These are phyloP conservation scores for Tolypeutes matacus DNA, from an alignment of 2,797 vertebrate genomes.

Conservation along the genomic window DNA sequence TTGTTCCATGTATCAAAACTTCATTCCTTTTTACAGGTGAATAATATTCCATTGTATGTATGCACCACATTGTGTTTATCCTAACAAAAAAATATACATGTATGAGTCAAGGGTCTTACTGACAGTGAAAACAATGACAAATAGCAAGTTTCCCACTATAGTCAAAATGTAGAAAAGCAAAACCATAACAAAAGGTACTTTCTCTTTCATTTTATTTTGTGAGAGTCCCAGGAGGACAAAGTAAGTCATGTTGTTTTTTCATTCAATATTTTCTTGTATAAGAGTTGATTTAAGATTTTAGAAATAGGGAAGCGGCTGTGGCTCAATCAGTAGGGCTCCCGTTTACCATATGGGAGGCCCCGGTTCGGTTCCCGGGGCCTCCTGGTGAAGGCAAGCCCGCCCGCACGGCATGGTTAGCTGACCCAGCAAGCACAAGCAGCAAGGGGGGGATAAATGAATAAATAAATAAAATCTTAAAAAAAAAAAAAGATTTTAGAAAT, in stretches of 20 bases:
- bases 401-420: too few relatives aligned
- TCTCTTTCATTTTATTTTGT: not conserved
- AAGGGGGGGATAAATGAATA: too few relatives aligned
- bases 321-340: too few relatives aligned
- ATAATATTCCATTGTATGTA: not conserved
- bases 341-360: too few relatives aligned
- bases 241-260: not conserved
- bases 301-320: too few relatives aligned
- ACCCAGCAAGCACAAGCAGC: too few relatives aligned
- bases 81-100: constrained; percentile 18
- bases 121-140: not conserved
- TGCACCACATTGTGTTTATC: not conserved
- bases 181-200: not conserved
- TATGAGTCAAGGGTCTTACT: not conserved
- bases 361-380: too few relatives aligned
- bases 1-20: not conserved
- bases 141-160: not conserved
- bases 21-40: not conserved
- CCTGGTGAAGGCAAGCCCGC: too few relatives aligned
- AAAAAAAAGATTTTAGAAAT: too few relatives aligned
- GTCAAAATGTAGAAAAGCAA: constrained; percentile 3
- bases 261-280: not conserved
- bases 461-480: too few relatives aligned
- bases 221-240: constrained; percentile 15
- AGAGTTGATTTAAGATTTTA: not conserved